Base-by-base conservation (phyloP, 2,113 vertebrate species). In the Tamias sibiricus region DNA sequence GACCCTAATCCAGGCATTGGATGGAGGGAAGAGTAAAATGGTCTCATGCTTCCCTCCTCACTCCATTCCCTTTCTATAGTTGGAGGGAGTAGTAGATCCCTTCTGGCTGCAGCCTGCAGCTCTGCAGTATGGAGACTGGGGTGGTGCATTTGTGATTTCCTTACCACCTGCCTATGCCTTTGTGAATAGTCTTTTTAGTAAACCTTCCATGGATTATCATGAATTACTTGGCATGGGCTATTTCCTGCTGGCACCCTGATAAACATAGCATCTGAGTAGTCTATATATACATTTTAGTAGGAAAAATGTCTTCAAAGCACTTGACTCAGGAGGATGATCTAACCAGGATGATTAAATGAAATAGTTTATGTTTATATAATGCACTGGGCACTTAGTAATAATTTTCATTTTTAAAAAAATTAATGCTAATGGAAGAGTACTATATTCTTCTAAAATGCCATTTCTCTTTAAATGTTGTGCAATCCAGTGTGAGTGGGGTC, bases 391-490 rank as follows among this genome's bases (percentile, higher is more conserved):
- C 19, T 4, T 37, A 79, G 79, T 54, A 72, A 16, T 49, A 19
- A 72, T 93, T 92, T 94, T 80, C 40, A 47, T 54, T 54, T 66
- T 37, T 40, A 49, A 77, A 37, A 80, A 12, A 59, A 10, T 13
- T 83, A 91, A 52, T 86, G 8, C 66, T 76, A 40, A 76, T 69
- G 14, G 28, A 95, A 82, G 72, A 72, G 40, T 35, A 20, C 42
- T 57, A 8, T 87, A 95, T 92, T 72, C 72, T 92, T 93, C 30
- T 90, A 74, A 90, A 88, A 74, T 90, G 37, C 24, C 79, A 86
- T n/a, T 69, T 54, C 68, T 72, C 47, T 82, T 93, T 82, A 66
- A 64, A 49, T 20, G 6, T 6, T 40, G 6, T 82, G 28, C 47
- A n/a, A 47, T 87, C 22, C 13, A 26, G n/a, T 49, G 22, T 76